These are phyloP conservation scores for Empidonax alnorum DNA, from an alignment of 2,113 vertebrate genomes.

Conservation along the genomic window DNA sequence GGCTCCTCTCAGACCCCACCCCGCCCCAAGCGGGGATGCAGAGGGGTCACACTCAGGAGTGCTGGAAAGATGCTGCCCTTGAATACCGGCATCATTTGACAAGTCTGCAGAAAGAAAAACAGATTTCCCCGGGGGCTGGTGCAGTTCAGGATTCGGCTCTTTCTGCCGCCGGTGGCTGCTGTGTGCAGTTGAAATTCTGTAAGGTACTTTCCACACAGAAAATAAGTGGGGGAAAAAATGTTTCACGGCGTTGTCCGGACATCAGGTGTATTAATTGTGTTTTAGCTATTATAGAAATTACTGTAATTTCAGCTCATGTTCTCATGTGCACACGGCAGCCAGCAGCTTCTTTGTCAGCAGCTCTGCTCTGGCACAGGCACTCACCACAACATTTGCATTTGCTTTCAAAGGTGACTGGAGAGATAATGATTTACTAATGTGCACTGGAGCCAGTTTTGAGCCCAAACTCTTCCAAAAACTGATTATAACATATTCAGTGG, in stretches of 20 bases:
- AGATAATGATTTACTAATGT: not conserved
- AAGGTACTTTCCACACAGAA: not conserved
- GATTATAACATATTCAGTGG: not conserved
- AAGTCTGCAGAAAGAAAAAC: not conserved
- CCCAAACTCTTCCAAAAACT: not conserved
- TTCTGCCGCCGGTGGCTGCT: not conserved
- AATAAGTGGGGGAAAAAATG: not conserved
- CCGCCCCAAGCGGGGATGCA: not conserved
- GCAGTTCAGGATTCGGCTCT: not conserved
- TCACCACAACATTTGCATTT: not conserved
- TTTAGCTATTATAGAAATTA: not conserved
- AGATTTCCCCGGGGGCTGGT: not conserved
- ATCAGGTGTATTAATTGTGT: conserved; percentile 9
- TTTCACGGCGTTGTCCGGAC: not conserved
- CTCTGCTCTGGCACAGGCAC: not conserved
- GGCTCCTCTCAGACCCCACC: not conserved
- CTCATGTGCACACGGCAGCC: not conserved
- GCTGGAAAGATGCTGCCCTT: not conserved
- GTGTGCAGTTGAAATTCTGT: not conserved
- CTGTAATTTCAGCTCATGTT: not conserved
- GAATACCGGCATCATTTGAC: not conserved
- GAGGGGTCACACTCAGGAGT: not conserved
- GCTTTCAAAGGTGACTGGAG: not conserved
- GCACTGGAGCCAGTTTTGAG: not conserved
- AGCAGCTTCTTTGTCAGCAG: not conserved